These are phyloP conservation scores for Tachysurus vachellii DNA, from an alignment of 2,113 vertebrate genomes.

Conservation along the genomic window DNA sequence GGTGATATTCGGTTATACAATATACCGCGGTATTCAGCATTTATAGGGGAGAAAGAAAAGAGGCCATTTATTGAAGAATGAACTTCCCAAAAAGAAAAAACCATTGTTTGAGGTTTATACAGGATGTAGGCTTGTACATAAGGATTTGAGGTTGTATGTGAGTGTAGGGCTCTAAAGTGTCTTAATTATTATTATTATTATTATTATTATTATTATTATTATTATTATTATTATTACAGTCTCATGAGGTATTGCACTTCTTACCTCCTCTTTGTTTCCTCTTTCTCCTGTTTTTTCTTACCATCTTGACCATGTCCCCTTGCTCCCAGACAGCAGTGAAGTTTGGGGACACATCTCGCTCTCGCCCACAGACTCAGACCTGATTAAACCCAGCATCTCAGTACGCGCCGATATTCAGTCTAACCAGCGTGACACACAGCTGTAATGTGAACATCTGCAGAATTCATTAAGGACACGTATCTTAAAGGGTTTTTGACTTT, in stretches of 20 bases:
- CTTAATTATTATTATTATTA: neutral
- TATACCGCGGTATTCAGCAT: neutral
- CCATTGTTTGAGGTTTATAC: too few relatives aligned
- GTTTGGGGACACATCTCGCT: conserved; percentile 36
- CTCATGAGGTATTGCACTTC: neutral
- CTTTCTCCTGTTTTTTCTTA: neutral
- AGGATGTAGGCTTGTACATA: too few relatives aligned
- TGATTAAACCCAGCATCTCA: conserved; percentile 43
- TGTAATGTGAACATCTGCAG: neutral
- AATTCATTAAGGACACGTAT: neutral
- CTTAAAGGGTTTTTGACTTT: neutral
- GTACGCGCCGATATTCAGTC: neutral
- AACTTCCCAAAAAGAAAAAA: neutral
- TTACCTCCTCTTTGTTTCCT: neutral
- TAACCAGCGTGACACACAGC: conserved; percentile 44
- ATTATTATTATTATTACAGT: neutral
- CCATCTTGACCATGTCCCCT: conserved; percentile 17
- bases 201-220: neutral
- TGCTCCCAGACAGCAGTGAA: conserved; percentile 15
- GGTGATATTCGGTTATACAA: neutral
- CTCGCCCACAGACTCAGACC: conserved; percentile 47
- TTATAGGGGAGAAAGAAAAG: neutral
- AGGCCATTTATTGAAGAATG: neutral
- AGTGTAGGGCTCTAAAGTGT: neutral
- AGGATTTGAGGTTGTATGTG: neutral